Percentiles rank a stretch among this genome's conserved stretches.
Conservation (phyloP, 2,888 invertebrate genomes). For the Harpalus rubripes region DNA sequence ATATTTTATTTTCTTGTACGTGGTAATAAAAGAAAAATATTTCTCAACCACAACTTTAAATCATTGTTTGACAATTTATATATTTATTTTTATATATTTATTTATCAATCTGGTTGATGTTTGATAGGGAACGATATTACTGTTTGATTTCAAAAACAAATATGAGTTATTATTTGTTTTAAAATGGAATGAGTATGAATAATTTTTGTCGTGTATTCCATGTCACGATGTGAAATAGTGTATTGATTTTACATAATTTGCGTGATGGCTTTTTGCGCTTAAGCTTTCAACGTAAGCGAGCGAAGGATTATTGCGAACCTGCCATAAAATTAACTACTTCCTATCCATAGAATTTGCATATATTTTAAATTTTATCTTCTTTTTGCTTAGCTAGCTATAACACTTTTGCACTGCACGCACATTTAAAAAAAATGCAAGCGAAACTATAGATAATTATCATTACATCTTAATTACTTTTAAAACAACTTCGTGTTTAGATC, state of each 20-base stretch:
- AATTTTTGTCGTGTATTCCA: slow-evolving; percentile 29
- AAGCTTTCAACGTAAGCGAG: slow-evolving; percentile 28
- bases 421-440: neutral
- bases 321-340: slow-evolving; percentile 46
- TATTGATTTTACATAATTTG: slow-evolving; percentile 50
- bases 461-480: no score
- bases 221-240: slow-evolving; percentile 28
- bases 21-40: neutral
- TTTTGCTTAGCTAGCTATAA: neutral
- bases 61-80: neutral
- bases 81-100: neutral
- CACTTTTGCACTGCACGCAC: neutral
- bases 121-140: neutral
- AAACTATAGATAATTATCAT: no score
- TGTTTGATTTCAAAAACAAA: slow-evolving; percentile 7
- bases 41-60: neutral
- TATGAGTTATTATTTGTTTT: neutral
- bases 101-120: neutral
- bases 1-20: neutral
- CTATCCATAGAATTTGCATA: slow-evolving; percentile 26
- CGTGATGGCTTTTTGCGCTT: slow-evolving; percentile 48
- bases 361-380: slow-evolving; percentile 12
- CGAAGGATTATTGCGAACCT: slow-evolving; percentile 28
- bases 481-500: no score
- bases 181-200: slow-evolving; percentile 36